Evolutionary conservation across 2,113 vertebrate species (phyloP).

Genomic region (Pteruthius melanotis): DNA sequence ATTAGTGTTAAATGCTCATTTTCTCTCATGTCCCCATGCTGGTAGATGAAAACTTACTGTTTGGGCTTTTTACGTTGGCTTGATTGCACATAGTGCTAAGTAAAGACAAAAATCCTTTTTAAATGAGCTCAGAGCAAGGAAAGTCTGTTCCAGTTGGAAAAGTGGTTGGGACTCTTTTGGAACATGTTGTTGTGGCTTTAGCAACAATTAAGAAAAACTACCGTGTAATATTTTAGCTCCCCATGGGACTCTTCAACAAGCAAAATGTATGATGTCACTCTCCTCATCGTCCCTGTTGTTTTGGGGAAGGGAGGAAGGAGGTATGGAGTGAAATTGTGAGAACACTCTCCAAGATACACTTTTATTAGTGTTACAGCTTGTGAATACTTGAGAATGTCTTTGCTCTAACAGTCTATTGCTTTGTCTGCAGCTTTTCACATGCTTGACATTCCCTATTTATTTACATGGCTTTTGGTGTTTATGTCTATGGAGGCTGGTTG

Average conservation of each 20-base stretch:
- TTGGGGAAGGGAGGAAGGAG: not conserved
- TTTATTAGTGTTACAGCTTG: not conserved
- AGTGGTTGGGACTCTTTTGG: not conserved
- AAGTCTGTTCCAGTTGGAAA: not conserved
- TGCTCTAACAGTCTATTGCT: not conserved
- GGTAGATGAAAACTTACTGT: not conserved
- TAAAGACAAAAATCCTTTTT: not conserved
- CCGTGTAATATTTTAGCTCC: not conserved
- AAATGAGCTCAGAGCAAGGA: not conserved
- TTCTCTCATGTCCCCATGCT: not conserved
- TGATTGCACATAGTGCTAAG: not conserved
- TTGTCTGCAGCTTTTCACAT: not conserved
- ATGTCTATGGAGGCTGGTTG: not conserved
- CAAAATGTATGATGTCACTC: not conserved
- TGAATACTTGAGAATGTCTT: not conserved
- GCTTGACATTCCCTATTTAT: not conserved
- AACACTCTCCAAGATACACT: not conserved
- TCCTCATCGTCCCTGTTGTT: not conserved
- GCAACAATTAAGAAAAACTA: not conserved
- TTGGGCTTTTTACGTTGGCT: not conserved
- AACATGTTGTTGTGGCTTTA: not conserved
- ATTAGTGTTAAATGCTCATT: conserved; percentile 52
- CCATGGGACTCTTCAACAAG: not conserved
- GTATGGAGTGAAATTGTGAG: not conserved
- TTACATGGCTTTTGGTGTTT: not conserved